Percentiles rank a stretch among this genome's conserved stretches.
These are phyloP conservation scores for Aphelenchoides avenae DNA, from an alignment of 1,140 invertebrate genomes.

Conservation along the genomic window DNA sequence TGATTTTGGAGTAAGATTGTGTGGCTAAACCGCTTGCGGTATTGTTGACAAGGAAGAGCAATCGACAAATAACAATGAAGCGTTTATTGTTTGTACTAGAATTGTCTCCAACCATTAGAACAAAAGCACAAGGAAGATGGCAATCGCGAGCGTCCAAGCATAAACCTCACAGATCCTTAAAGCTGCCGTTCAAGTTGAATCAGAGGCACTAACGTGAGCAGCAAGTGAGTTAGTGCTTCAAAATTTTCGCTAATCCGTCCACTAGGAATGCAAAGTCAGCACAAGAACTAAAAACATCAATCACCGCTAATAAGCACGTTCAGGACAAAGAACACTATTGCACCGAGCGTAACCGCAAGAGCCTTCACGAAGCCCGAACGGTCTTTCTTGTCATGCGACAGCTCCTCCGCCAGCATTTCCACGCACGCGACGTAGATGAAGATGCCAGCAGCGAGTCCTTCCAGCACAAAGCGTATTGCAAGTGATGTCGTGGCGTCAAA, in stretches of 20 bases:
- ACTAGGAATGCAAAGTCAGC: constrained; percentile 4
- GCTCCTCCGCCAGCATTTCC: constrained; percentile 60
- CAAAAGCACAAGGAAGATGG: background rate
- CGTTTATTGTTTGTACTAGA: too few species aligned
- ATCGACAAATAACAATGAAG: too few species aligned
- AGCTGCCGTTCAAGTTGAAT: background rate
- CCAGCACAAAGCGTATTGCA: constrained; percentile 59
- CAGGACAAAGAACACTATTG: constrained; percentile 33
- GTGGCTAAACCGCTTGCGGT: too few species aligned
- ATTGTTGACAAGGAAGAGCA: too few species aligned
- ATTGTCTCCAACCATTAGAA: too few species aligned
- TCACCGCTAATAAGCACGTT: constrained; percentile 6
- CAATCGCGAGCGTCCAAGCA: background rate
- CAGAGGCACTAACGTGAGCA: background rate
- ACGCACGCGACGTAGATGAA: constrained; percentile 62
- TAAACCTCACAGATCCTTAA: background rate
- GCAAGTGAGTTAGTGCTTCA: background rate
- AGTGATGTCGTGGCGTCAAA: constrained; percentile 28
- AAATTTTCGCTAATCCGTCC: background rate
- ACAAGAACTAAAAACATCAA: background rate
- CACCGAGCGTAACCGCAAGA: constrained; percentile 27
- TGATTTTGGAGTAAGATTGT: too few species aligned
- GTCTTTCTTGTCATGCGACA: constrained; percentile 28
- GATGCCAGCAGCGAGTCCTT: constrained; percentile 61
- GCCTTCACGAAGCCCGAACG: constrained; percentile 25